Base-by-base conservation (phyloP, 2,888 invertebrate species). In the Agriopis aurantiaria region DNA sequence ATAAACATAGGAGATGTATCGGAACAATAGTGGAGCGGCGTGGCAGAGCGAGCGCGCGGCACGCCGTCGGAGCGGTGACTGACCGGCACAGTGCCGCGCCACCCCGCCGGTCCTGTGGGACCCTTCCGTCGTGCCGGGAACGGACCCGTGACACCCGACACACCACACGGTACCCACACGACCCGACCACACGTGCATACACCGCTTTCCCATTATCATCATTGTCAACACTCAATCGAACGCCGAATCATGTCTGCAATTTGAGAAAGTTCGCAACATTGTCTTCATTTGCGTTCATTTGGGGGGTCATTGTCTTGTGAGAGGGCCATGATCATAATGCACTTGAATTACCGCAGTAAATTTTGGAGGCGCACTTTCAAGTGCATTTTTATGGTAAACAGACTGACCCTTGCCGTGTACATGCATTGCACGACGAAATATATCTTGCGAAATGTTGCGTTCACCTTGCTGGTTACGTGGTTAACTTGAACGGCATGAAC, bases 51-150 rank as follows among this genome's bases (percentile, higher is more conserved):
- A 88, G 91, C 90, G 93, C 88, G 77, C 93, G 87, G 87, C 88
- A 81, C 91, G 92, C 89, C 91, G 91, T 87, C 90, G 78, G 81
- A 92, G 91, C 94, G 93, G 93, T 93, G 93, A 94, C 94, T 94
- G 94, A 93, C 94, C 93, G 94, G 86, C 93, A 84, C 90, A 93
- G 82, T 93, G 92, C 90, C 92, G 92, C 92, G 80, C 84, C 89
- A 86, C 89, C 92, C 93, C 92, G 90, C 91, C 87, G 80, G 88
- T 80, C 91, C 92, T 90, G 83, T 88, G 91, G 93, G 93, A 92
- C 91, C 92, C 90, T 92, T 88, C 90, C 88, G 85, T 86, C 87
- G 90, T 40, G 48, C 33, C 60, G 60, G 91, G 91, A 91, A 78
- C 82, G 83, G 90, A 89, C 90, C 90, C 88, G 84, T 83, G 81